A percentile compares a stretch with the other conserved stretches of the same genome.
phyloP scores from a whole-genome alignment of 2,797 vertebrate genomes.

The Ceyx erithaca region DNA sequence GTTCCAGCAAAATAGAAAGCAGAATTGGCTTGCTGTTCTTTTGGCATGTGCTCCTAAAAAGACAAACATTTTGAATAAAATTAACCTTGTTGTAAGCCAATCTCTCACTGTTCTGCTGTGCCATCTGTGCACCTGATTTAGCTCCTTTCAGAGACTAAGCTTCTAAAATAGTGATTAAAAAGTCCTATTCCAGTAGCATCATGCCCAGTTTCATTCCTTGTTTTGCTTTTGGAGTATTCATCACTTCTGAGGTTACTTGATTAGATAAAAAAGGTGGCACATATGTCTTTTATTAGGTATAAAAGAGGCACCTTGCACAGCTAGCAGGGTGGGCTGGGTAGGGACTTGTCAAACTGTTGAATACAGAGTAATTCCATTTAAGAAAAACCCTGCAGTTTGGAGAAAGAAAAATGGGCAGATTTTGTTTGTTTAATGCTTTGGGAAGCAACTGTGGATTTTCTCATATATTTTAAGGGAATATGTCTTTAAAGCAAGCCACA shows the following conservation, averaged over 20 bases:
- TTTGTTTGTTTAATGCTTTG: neutral
- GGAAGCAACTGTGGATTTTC: neutral
- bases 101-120: neutral
- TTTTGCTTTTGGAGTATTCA: neutral
- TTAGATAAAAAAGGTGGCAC: no score
- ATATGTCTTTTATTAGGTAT: no score
- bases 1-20: constrained; percentile 55
- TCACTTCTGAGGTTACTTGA: neutral
- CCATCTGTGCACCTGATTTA: constrained; percentile 24
- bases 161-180: neutral
- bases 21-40: constrained; percentile 12
- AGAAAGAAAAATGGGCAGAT: neutral
- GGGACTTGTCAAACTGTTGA: neutral
- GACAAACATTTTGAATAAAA: constrained; percentile 12
- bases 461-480: neutral
- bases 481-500: neutral
- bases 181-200: neutral
- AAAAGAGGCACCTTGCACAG: neutral
- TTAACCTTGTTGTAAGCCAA: constrained; percentile 12
- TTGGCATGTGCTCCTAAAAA: constrained; percentile 9
- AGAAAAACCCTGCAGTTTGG: neutral
- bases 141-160: neutral
- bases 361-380: neutral
- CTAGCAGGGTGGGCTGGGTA: neutral
- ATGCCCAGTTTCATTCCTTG: neutral